These are phyloP conservation scores for Drosophila santomea DNA, from an alignment of 1,140 invertebrate species.

Conservation along the genomic window DNA sequence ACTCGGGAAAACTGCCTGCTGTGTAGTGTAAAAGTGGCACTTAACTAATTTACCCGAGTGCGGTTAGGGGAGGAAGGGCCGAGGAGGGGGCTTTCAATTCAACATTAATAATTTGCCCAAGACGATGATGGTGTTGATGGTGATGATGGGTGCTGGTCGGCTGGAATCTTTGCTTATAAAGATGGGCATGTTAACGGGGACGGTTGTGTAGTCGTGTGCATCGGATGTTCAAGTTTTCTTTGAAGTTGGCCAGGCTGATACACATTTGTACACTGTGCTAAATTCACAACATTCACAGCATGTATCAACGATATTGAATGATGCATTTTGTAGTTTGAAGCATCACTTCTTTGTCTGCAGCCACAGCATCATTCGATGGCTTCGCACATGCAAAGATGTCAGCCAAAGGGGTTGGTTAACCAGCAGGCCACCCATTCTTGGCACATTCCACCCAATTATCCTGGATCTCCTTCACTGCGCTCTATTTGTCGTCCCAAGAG, in stretches of 20 bases:
- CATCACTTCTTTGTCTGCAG: background rate
- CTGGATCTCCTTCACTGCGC: background rate
- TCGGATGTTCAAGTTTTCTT: constrained; percentile 48
- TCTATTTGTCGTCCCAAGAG: background rate
- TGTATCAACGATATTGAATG: too few relatives aligned
- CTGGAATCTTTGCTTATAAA: constrained; percentile 57
- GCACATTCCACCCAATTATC: background rate
- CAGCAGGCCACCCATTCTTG: background rate
- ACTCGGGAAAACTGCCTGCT: background rate
- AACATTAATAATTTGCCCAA: constrained; percentile 59
- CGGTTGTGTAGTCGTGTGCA: constrained; percentile 65
- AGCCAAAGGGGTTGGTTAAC: background rate
- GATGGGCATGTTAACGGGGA: constrained; percentile 44
- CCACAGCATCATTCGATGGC: too few relatives aligned
- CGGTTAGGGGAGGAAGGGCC: background rate
- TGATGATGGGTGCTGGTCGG: background rate
- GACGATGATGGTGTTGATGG: background rate
- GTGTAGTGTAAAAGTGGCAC: background rate
- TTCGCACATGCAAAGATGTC: background rate
- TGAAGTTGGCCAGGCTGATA: constrained; percentile 43
- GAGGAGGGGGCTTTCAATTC: constrained; percentile 48
- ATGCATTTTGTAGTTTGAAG: background rate
- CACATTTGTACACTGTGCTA: background rate
- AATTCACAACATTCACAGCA: background rate
- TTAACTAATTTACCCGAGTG: background rate